Conservation (phyloP, 1,140 invertebrate genomes). For the Trachymyrmex septentrionalis region DNA sequence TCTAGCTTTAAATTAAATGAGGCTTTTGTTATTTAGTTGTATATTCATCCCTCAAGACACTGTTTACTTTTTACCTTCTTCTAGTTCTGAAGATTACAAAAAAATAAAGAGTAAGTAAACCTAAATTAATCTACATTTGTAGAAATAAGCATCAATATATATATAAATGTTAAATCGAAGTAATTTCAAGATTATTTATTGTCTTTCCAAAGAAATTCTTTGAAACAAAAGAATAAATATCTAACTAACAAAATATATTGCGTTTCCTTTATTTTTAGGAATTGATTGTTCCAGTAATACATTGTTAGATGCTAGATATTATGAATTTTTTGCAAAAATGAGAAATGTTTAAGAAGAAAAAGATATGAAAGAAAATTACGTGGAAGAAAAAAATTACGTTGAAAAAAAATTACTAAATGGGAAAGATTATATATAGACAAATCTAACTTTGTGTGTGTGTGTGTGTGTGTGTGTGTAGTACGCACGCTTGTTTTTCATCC, state of each 20-base stretch:
- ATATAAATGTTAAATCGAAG: background rate
- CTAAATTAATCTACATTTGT: too few relatives aligned
- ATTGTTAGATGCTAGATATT: background rate
- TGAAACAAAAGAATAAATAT: background rate
- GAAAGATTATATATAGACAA: background rate
- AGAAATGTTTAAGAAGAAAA: background rate
- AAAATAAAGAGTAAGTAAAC: too few relatives aligned
- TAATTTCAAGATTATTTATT: background rate
- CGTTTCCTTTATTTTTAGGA: background rate
- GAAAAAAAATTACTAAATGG: background rate
- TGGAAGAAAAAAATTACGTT: too few relatives aligned
- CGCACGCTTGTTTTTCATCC: background rate
- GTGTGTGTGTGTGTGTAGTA: too few relatives aligned
- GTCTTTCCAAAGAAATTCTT: background rate
- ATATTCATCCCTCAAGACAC: too few relatives aligned
- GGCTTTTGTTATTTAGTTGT: too few relatives aligned
- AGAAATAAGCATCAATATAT: too few relatives aligned
- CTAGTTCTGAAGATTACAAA: too few relatives aligned
- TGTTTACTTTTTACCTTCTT: too few relatives aligned
- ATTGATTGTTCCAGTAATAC: background rate
- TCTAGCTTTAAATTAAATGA: too few relatives aligned
- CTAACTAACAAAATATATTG: background rate
- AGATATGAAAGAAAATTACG: background rate
- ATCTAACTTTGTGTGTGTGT: background rate
- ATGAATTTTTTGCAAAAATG: background rate